Conservation (phyloP, 2,888 invertebrate genomes). For the Lissonota sp. region DNA sequence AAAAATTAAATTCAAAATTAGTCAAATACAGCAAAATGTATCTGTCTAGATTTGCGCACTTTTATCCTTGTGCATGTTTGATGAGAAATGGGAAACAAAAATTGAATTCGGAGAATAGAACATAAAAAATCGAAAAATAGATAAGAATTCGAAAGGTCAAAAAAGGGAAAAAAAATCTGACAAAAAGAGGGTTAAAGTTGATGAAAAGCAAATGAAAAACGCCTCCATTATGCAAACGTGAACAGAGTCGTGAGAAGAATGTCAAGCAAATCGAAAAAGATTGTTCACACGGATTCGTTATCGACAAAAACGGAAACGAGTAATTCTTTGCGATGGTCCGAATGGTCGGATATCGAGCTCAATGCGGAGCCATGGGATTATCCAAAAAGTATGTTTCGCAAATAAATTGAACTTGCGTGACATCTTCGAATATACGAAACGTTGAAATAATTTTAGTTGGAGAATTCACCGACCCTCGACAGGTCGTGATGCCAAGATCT, state of each 20-base stretch:
- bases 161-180: background rate
- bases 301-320: conserved; percentile 24
- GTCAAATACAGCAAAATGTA: no score
- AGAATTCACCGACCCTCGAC: conserved; percentile 70
- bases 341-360: conserved; percentile 73
- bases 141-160: background rate
- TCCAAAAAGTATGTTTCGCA: conserved; percentile 69
- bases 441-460: conserved; percentile 4
- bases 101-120: no score
- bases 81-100: no score
- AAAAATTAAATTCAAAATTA: no score
- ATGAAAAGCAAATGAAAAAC: conserved; percentile 30
- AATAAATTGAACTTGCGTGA: conserved; percentile 9
- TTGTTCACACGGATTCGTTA: conserved; percentile 33
- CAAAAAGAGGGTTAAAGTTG: conserved; percentile 4
- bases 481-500: conserved; percentile 68
- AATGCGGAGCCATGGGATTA: conserved; percentile 73
- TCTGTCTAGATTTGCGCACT: no score
- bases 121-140: no score
- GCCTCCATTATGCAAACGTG: conserved; percentile 2
- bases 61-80: no score
- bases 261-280: conserved; percentile 55
- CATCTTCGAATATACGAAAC: no score
- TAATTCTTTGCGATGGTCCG: conserved; percentile 66
- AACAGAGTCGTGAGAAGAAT: conserved; percentile 33